Base-by-base conservation (phyloP, 2,888 invertebrate species). In the Pomacea canaliculata region DNA sequence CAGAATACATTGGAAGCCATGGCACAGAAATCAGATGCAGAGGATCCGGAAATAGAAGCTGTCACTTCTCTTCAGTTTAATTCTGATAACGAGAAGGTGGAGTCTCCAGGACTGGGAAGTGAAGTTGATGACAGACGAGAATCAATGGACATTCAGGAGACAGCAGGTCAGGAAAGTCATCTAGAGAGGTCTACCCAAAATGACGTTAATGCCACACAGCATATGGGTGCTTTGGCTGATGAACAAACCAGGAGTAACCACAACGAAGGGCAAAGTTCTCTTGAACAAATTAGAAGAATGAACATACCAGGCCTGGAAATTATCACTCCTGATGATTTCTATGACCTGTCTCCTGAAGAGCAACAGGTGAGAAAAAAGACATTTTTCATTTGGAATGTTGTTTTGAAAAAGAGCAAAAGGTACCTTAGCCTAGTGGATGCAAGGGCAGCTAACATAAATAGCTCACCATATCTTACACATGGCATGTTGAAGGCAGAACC, bases 271-370 rank as follows among this genome's bases (percentile, higher is more conserved):
- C 51, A 56, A 56, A 56, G 51, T 56, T 56, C 51, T 13, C 51
- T 81, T 70, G 80, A 83, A 56, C 73, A 71, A 67, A 70, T 82
- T 18, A 76, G 84, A 65, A 81, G 78, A 60, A 76, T 85, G 78
- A 86, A 85, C 72, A 85, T 87, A 66, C 87, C 88, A 23, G 88
- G 87, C 0, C 79, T 88, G n/a, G 81, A 86, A 65, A 83, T 88
- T 18, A 85, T 85, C 77, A 84, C 86, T 10, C 87, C 87, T 10
- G 83, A 83, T 76, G 88, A 87, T 73, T 88, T 88, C 73, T 49
- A 79, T 65, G 80, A 85, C 67, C 80, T 89, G 16, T 77, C 86
- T 13, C 84, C 86, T 13, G 83, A 86, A 37, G 83, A 89, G 78
- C 88, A 89, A 76, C 79, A 83, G 83, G 88, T 89, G 74, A 78